Percentiles rank a stretch among this genome's conserved stretches.
Evolutionary conservation across 2,113 vertebrate genomes (phyloP).

Genomic region (Mus musculus): DNA sequence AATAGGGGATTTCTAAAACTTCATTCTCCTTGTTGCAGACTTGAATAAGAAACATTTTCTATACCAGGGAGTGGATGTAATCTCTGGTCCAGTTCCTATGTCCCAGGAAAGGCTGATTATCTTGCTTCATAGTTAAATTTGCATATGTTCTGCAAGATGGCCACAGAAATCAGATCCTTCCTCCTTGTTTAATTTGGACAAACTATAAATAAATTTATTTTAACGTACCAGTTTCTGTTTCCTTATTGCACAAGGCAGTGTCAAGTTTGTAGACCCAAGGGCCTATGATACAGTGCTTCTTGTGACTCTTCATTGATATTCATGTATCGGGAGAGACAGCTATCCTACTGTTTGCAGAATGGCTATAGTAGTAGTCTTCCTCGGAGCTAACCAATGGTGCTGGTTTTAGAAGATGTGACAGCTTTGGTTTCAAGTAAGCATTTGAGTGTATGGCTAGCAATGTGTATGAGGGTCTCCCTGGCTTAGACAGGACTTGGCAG

Average conservation of each 20-base stretch:
- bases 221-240: not conserved
- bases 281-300: not conserved
- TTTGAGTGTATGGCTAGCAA: not conserved
- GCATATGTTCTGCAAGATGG: not conserved
- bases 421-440: no score
- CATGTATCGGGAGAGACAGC: not conserved
- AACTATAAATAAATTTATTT: not conserved
- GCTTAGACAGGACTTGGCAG: not conserved
- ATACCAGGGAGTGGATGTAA: not conserved
- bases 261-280: not conserved
- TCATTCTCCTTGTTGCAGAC: not conserved
- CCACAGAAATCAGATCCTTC: not conserved
- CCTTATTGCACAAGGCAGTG: not conserved
- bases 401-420: not conserved
- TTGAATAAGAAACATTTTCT: not conserved
- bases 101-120: not conserved
- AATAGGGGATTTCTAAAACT: not conserved
- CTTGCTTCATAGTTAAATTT: not conserved
- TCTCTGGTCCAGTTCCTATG: not conserved
- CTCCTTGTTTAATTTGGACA: no score
- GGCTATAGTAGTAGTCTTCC: not conserved
- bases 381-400: not conserved
- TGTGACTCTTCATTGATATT: not conserved
- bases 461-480: not conserved
- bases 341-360: not conserved